phyloP scores from a whole-genome alignment of 2,113 vertebrate species.

The Electrona antarctica region DNA sequence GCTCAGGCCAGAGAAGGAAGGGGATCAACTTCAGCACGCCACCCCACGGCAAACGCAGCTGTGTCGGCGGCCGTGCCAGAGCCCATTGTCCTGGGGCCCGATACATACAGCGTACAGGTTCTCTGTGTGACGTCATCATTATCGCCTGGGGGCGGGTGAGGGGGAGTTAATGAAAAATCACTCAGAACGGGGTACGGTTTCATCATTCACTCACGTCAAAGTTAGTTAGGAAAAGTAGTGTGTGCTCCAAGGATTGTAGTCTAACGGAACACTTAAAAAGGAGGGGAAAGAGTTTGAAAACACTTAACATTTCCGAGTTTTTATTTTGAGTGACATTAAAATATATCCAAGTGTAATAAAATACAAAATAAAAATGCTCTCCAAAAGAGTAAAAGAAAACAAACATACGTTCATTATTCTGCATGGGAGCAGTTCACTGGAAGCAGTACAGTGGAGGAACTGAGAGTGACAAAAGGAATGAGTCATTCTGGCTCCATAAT shows the following conservation, averaged over 20 bases:
- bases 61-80: conserved; percentile 16
- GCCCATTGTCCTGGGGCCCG: conserved; percentile 12
- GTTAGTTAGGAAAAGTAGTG: no score
- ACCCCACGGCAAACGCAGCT: conserved; percentile 46
- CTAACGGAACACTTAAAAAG: no score
- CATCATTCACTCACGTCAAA: neutral
- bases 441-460: conserved; percentile 7
- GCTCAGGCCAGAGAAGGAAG: conserved; percentile 23
- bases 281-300: no score
- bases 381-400: no score
- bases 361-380: no score
- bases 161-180: no score
- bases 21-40: conserved; percentile 2
- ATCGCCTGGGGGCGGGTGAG: neutral
- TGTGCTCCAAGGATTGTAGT: no score
- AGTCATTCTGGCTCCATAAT: conserved; percentile 6
- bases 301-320: no score
- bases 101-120: neutral
- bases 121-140: neutral
- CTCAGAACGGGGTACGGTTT: neutral
- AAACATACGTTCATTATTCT: neutral
- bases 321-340: no score
- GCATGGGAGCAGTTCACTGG: neutral
- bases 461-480: conserved; percentile 6
- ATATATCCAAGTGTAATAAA: no score